Conservation (phyloP, 2,888 invertebrate species). For the Xylota segnis region DNA sequence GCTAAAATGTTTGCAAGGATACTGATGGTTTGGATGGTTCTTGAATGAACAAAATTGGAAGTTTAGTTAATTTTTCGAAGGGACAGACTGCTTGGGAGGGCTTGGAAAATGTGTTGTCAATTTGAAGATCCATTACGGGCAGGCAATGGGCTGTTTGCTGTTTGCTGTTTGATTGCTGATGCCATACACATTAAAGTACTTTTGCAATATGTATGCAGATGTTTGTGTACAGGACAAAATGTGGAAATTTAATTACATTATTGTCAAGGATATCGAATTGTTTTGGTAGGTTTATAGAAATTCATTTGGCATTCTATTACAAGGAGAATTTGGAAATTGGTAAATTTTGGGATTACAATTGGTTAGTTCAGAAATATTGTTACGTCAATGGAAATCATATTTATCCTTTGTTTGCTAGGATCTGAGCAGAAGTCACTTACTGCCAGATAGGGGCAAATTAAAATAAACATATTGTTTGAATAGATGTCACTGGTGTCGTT, state of each 20-base stretch:
- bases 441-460: too few relatives aligned
- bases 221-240: neutral
- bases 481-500: too few relatives aligned
- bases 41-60: conserved; percentile 29
- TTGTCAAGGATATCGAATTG: conserved; percentile 33
- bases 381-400: conserved; percentile 1
- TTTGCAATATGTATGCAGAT: neutral
- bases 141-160: neutral
- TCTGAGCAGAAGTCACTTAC: neutral
- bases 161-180: conserved; percentile 17
- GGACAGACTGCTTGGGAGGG: neutral
- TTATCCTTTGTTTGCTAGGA: neutral
- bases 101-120: conserved; percentile 9
- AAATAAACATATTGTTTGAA: too few relatives aligned
- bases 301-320: conserved; percentile 22
- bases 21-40: conserved; percentile 3
- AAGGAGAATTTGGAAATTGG: neutral
- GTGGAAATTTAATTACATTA: conserved; percentile 39
- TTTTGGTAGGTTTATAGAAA: conserved; percentile 18
- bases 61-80: conserved; percentile 16
- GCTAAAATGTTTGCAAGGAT: conserved; percentile 10
- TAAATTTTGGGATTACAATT: neutral
- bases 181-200: neutral
- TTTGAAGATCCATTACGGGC: conserved; percentile 37
- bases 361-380: neutral